Evolutionary conservation across 2,113 vertebrate genomes (phyloP).

Genomic region (Dolichallabes microphthalmus): DNA sequence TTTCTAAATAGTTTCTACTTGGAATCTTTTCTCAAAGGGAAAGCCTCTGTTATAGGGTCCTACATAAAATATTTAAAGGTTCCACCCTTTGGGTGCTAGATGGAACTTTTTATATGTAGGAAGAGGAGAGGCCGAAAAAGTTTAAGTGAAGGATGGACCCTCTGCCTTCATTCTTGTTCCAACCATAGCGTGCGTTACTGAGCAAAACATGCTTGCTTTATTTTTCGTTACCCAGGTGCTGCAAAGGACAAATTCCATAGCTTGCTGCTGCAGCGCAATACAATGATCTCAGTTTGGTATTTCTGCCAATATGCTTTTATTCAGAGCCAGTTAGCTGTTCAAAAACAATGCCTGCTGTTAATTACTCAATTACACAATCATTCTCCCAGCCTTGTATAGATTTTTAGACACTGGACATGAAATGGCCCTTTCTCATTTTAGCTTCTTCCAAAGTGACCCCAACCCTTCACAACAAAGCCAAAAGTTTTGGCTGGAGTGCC

Average conservation of each 20-base stretch:
- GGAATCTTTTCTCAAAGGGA: neutral
- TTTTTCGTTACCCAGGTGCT: conserved; percentile 37
- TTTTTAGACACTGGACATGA: conserved; percentile 23
- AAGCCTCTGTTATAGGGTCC: neutral
- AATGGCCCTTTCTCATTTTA: conserved; percentile 12
- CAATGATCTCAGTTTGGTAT: conserved; percentile 50
- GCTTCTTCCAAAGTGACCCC: conserved; percentile 13
- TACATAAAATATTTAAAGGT: neutral
- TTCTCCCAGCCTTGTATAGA: conserved; percentile 14
- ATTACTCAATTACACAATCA: conserved; percentile 48
- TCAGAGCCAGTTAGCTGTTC: conserved; percentile 46
- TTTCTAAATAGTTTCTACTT: neutral
- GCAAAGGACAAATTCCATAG: conserved; percentile 39
- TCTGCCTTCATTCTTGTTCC: neutral
- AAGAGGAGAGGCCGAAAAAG: neutral
- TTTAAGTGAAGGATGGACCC: neutral
- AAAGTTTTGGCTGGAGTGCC: conserved; percentile 31
- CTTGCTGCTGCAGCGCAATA: conserved; percentile 31
- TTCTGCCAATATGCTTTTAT: conserved; percentile 41
- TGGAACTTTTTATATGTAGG: neutral
- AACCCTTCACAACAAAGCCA: conserved; percentile 39
- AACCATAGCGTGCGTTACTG: conserved; percentile 40
- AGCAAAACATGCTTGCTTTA: conserved; percentile 50
- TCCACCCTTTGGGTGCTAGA: neutral
- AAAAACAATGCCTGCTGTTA: conserved; percentile 55